Conservation (phyloP, 2,113 vertebrate species). For the Columba janthina region DNA sequence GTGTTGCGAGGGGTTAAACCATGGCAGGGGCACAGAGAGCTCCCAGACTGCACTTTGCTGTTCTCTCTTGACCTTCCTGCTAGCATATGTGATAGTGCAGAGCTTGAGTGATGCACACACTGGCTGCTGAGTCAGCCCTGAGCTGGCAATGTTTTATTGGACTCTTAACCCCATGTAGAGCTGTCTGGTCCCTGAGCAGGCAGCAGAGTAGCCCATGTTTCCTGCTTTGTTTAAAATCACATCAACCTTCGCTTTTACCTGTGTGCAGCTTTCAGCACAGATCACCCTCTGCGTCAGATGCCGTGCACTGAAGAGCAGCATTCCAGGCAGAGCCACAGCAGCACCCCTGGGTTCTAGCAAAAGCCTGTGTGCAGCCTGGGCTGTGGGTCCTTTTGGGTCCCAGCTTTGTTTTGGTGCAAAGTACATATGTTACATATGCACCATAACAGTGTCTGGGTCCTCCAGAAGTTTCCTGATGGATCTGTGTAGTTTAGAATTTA, state of each 20-base stretch:
- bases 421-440: too few relatives aligned
- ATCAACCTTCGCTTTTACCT: not conserved
- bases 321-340: not conserved
- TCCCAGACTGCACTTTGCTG: not conserved
- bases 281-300: rapidly evolving
- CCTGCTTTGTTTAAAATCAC: rapidly evolving
- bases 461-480: not conserved
- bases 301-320: rapidly evolving
- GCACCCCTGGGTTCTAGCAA: not conserved
- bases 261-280: not conserved
- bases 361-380: not conserved
- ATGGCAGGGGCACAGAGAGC: rapidly evolving
- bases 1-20: not conserved
- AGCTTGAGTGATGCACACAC: not conserved
- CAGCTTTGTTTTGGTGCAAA: rapidly evolving
- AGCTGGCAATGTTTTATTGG: not conserved
- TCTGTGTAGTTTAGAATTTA: not conserved
- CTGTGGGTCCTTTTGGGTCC: not conserved
- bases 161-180: not conserved
- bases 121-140: not conserved
- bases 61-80: not conserved
- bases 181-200: not conserved
- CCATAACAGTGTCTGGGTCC: not conserved
- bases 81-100: not conserved
- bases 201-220: not conserved